Evolutionary conservation across 2,888 invertebrate species (phyloP).

Genomic region (Pogonocherus hispidulus): DNA sequence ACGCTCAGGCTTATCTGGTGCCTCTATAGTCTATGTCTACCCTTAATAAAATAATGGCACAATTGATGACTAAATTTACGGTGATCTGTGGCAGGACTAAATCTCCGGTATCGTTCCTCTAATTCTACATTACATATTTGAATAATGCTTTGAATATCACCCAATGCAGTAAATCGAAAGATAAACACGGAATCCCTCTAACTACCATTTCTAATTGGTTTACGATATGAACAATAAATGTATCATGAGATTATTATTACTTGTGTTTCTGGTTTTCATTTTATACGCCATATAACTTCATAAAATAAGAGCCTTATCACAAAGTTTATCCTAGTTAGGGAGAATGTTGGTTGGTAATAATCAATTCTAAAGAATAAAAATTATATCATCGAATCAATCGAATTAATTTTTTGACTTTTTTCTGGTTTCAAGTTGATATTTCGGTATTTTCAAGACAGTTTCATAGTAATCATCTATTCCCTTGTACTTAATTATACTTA

Average conservation of each 20-base stretch:
- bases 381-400: too few relatives aligned
- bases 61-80: constrained; percentile 57
- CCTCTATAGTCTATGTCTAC: too few relatives aligned
- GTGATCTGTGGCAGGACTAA: constrained; percentile 58
- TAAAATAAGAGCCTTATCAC: background rate
- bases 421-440: too few relatives aligned
- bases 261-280: constrained; percentile 6
- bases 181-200: constrained; percentile 56
- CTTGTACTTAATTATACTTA: too few relatives aligned
- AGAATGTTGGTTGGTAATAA: background rate
- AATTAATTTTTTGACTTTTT: too few relatives aligned
- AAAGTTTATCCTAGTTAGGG: background rate
- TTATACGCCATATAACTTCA: background rate
- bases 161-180: constrained; percentile 58
- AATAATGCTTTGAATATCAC: constrained; percentile 50
- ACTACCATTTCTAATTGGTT: constrained; percentile 52
- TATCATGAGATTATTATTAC: constrained; percentile 27
- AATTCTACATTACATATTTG: constrained; percentile 59
- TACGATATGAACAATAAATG: constrained; percentile 44
- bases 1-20: too few relatives aligned
- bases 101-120: constrained; percentile 56
- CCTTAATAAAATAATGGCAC: too few relatives aligned
- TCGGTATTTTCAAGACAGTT: too few relatives aligned
- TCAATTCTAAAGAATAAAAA: background rate
- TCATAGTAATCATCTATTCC: too few relatives aligned